Evolutionary conservation across 64 coral and sea anemone genomes (phyloP).

Genomic region (Porites australiensis): DNA sequence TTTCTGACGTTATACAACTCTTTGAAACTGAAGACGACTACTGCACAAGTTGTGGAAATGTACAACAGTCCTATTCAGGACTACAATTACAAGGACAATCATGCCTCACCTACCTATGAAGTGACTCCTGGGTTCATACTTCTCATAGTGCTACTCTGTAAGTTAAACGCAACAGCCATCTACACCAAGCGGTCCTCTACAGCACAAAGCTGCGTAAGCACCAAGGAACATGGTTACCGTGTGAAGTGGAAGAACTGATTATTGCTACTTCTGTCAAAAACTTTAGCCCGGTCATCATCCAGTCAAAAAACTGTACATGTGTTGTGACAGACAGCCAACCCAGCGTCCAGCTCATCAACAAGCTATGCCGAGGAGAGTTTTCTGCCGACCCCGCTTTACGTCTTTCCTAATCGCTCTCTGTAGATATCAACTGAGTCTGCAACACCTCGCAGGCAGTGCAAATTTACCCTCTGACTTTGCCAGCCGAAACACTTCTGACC

Average conservation of each 20-base stretch:
- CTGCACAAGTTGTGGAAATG: too few species aligned
- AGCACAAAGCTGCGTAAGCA: neutral
- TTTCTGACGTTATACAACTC: too few species aligned
- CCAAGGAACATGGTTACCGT: neutral
- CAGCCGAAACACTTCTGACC: conserved; percentile 5
- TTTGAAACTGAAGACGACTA: too few species aligned
- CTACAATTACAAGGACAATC: too few species aligned
- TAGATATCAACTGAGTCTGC: conserved; percentile 14
- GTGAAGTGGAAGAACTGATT: neutral
- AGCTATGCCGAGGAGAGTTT: conserved; percentile 6
- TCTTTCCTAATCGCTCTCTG: conserved; percentile 33
- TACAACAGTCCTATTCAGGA: too few species aligned
- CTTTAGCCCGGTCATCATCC: conserved; percentile 56
- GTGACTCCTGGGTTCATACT: too few species aligned
- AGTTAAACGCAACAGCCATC: too few species aligned
- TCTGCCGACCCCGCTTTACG: conserved; percentile 11
- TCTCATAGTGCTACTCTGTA: too few species aligned
- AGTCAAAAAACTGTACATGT: conserved; percentile 14
- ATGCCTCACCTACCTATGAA: too few species aligned
- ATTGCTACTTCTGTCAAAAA: conserved; percentile 36
- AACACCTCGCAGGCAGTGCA: conserved; percentile 25
- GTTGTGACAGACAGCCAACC: conserved; percentile 54
- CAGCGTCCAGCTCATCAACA: neutral
- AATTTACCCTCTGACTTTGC: conserved; percentile 21
- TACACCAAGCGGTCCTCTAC: neutral